These are phyloP conservation scores for Phyllostomus discolor DNA, from an alignment of 2,113 vertebrate species.

Conservation along the genomic window DNA sequence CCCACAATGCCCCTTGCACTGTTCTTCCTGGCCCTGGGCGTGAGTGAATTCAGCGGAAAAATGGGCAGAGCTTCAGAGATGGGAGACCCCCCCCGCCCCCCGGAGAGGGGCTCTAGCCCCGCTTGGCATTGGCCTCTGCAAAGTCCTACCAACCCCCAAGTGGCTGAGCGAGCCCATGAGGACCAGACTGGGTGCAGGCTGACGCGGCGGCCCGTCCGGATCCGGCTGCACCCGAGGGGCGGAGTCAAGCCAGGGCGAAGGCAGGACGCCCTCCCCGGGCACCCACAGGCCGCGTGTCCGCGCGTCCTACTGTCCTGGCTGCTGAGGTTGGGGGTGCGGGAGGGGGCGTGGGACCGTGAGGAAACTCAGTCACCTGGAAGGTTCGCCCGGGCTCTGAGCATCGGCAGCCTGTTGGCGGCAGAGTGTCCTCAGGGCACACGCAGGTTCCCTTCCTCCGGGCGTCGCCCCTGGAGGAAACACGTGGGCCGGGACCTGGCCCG, in stretches of 20 bases:
- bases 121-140: accelerated
- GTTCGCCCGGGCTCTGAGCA: not conserved
- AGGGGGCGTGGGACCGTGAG: not conserved
- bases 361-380: not conserved
- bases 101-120: not conserved
- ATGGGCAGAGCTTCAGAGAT: not conserved
- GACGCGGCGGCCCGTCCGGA: not conserved
- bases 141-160: not conserved
- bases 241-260: not conserved
- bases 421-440: no score
- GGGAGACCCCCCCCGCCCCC: not conserved
- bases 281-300: accelerated
- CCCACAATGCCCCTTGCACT: not conserved
- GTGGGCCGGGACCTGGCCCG: not conserved
- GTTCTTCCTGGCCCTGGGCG: not conserved
- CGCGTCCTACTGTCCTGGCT: not conserved
- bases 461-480: not conserved
- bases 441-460: not conserved
- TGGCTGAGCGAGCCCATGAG: no score
- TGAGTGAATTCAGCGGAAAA: not conserved
- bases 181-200: no score
- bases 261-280: not conserved
- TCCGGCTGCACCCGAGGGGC: not conserved
- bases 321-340: not conserved
- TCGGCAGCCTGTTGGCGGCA: not conserved